Evolutionary conservation across 92 coral and sea anemone species (phyloP).

Genomic region (Palythoa caribaeorum): DNA sequence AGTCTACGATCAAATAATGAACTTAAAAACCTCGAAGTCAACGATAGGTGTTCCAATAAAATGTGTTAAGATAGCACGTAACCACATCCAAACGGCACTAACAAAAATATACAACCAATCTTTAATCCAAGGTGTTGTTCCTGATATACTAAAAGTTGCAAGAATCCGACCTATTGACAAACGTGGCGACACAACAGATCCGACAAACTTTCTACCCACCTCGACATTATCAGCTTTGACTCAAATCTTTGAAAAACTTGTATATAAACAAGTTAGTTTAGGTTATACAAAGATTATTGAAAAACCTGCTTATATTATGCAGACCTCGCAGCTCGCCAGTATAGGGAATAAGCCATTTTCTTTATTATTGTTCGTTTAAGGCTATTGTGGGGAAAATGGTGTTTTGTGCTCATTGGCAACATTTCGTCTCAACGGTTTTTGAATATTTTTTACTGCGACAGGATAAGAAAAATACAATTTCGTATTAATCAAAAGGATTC

Average conservation of each 20-base stretch:
- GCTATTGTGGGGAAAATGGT: no score
- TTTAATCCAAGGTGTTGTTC: conserved; percentile 45
- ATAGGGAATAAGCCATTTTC: no score
- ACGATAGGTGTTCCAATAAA: conserved; percentile 25
- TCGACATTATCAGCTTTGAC: conserved; percentile 48
- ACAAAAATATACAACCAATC: conserved; percentile 44
- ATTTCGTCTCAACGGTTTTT: no score
- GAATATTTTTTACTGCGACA: no score
- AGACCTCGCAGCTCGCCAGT: no score
- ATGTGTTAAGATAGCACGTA: conserved; percentile 29
- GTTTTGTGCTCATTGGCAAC: no score
- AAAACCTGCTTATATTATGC: no score
- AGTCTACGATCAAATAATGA: conserved; percentile 25
- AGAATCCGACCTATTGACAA: conserved; percentile 60
- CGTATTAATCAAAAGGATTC: no score
- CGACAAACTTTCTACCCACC: conserved; percentile 63
- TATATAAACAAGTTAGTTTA: conserved; percentile 43
- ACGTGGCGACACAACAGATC: conserved; percentile 61
- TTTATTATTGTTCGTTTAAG: no score
- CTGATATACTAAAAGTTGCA: conserved; percentile 59
- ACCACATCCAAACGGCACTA: conserved; percentile 19
- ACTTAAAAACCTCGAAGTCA: conserved; percentile 11
- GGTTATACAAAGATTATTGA: no score
- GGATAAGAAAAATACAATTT: no score
- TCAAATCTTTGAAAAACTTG: conserved; percentile 50